Evolutionary conservation across 2,113 vertebrate species (phyloP).

Genomic region (Peromyscus maniculatus): DNA sequence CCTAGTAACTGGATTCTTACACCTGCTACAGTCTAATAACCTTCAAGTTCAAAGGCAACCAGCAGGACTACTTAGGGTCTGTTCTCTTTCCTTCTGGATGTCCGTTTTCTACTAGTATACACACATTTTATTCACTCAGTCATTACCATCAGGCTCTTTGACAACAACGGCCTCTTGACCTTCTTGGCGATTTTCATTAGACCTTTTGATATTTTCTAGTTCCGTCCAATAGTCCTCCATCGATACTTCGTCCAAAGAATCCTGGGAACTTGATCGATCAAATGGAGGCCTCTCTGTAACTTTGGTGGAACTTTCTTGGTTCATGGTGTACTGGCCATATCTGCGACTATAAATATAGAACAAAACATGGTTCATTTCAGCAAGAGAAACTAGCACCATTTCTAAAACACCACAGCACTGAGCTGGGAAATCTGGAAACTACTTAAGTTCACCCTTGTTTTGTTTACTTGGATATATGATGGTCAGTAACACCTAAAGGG

Average conservation of each 20-base stretch:
- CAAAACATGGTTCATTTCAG: slow-evolving; percentile 28
- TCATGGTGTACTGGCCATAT: slow-evolving; percentile 90
- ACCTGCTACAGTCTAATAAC: background rate
- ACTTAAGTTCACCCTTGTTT: background rate
- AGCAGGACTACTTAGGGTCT: background rate
- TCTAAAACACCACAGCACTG: background rate
- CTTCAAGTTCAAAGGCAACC: slow-evolving; percentile 28
- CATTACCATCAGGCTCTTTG: slow-evolving; percentile 95
- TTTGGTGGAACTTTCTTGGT: slow-evolving; percentile 86
- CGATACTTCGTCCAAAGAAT: slow-evolving; percentile 95
- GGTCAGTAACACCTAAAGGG: background rate
- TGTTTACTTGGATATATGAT: background rate
- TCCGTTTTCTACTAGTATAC: background rate
- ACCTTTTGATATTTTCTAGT: slow-evolving; percentile 94
- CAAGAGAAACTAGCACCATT: background rate
- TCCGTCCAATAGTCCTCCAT: slow-evolving; percentile 97
- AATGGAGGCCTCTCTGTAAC: slow-evolving; percentile 80
- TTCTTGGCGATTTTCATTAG: slow-evolving; percentile 87
- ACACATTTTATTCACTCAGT: background rate
- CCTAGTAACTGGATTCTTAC: background rate
- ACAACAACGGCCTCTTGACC: slow-evolving; percentile 91
- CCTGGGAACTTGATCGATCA: slow-evolving; percentile 91
- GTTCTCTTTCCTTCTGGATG: background rate
- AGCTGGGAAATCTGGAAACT: background rate
- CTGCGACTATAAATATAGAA: slow-evolving; percentile 85